Percentiles rank a stretch among this genome's conserved stretches.
phyloP scores from a whole-genome alignment of 2,113 vertebrate species.

The Eonycteris spelaea region DNA sequence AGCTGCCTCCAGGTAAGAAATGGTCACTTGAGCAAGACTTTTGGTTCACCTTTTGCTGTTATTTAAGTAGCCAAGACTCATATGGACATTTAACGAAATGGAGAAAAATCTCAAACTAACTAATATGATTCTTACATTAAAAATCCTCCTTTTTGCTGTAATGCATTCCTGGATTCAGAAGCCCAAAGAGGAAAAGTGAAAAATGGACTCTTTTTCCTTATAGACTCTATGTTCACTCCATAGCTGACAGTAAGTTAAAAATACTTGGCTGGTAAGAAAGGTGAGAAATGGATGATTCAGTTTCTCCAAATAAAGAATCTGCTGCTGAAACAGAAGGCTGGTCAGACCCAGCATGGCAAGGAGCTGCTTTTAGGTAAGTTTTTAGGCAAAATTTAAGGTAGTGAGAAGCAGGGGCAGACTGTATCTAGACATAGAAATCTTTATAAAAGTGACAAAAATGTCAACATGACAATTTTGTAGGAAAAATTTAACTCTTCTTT shows the following conservation, averaged over 20 bases:
- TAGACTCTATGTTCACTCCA: conserved; percentile 31
- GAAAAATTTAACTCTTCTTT: background rate
- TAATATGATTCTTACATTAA: background rate
- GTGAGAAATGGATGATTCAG: conserved; percentile 74
- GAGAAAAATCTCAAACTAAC: background rate
- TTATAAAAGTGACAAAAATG: background rate
- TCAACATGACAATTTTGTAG: conserved; percentile 29
- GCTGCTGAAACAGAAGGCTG: conserved; percentile 23
- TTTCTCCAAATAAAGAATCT: conserved; percentile 61
- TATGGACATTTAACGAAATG: background rate
- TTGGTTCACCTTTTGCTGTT: too few species aligned
- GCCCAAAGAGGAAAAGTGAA: conserved; percentile 12
- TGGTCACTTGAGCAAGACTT: too few species aligned
- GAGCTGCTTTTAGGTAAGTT: background rate
- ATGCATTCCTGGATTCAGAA: conserved; percentile 12
- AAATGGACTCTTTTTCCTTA: conserved; percentile 35
- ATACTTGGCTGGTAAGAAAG: conserved; percentile 69
- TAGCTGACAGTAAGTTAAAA: conserved; percentile 67
- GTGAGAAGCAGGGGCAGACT: background rate
- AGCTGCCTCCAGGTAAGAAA: background rate
- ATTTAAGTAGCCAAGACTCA: background rate
- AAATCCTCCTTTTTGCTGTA: background rate
- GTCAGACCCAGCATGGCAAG: background rate
- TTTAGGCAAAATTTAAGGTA: background rate
- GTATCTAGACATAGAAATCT: background rate